A percentile compares a stretch with the other conserved stretches of the same genome.
phyloP scores from a whole-genome alignment of 2,888 invertebrate species.

The Cataglyphis albicans region DNA sequence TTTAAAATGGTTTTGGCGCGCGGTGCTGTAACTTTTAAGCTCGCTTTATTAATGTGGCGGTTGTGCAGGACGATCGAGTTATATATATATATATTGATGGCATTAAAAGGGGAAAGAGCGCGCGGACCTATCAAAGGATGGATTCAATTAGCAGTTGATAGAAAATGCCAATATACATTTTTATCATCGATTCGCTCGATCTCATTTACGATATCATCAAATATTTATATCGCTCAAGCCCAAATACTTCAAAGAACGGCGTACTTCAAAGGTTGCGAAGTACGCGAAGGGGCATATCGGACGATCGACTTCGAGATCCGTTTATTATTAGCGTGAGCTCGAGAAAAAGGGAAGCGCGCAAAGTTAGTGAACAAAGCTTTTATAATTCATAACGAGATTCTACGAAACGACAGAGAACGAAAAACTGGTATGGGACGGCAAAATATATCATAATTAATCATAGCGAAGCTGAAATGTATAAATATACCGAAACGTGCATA shows the following conservation, averaged over 20 bases:
- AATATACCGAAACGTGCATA: neutral
- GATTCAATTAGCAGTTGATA: constrained; percentile 54
- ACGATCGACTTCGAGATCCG: constrained; percentile 58
- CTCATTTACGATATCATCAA: constrained; percentile 68
- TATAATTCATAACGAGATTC: constrained; percentile 46
- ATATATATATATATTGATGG: constrained; percentile 18
- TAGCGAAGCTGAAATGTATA: constrained; percentile 3
- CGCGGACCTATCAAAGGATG: constrained; percentile 34
- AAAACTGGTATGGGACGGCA: neutral
- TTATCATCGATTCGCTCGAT: constrained; percentile 35
- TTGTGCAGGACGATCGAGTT: neutral
- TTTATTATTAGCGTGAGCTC: constrained; percentile 37
- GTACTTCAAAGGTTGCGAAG: constrained; percentile 59
- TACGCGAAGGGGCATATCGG: constrained; percentile 49
- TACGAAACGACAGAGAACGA: neutral
- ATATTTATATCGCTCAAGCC: constrained; percentile 65
- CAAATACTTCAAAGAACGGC: constrained; percentile 63
- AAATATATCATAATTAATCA: constrained; percentile 30
- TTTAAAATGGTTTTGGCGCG: constrained; percentile 41
- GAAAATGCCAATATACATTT: constrained; percentile 39
- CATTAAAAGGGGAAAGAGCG: constrained; percentile 29
- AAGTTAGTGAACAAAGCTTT: constrained; percentile 42
- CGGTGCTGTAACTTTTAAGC: constrained; percentile 24
- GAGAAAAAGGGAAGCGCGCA: constrained; percentile 34
- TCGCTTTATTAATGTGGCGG: constrained; percentile 34